Base-by-base conservation (phyloP, 1,140 invertebrate genomes). In the Archivesica marissinica region DNA sequence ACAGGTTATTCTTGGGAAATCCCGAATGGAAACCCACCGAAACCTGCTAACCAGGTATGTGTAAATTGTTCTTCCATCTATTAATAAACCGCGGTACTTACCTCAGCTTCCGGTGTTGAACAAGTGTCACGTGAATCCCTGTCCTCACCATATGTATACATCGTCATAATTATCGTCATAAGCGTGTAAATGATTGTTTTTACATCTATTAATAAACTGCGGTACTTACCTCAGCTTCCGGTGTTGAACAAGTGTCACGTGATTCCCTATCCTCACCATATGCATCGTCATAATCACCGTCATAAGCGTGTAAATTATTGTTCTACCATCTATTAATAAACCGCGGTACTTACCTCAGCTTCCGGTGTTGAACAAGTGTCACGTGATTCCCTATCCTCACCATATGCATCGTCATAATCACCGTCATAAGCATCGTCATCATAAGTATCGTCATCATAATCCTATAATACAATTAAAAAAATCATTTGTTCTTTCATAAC, bases 181-280 rank as follows among this genome's bases (percentile, higher is more conserved):
- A n/a, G n/a, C n/a, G n/a, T n/a, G n/a, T n/a, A n/a, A n/a, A n/a
- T n/a, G n/a, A n/a, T n/a, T n/a, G n/a, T n/a, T n/a, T n/a, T n/a
- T n/a, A n/a, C n/a, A n/a, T n/a, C n/a, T n/a, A n/a, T n/a, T n/a
- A 2, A 47, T 47, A 30, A 74, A 1, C 17, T 30, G 7, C 9
- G 33, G 9, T n/a, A 64, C 76, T 78, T 78, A 78, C 76, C n/a
- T 78, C 6, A 13, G 59, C 76, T 64, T 78, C 76, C 38, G 76
- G 76, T 39, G 76, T 25, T 47, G 39, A 4, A 56, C 76, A 78
- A 6, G 23, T 64, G 28, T 64, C 76, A 13, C 33, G 4, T 28
- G 35, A 17, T 47, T 61, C 6, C 44, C 23, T 28, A 13, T 59
- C 25, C 23, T 33, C 7, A 54, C n/a, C n/a, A n/a, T n/a, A n/a